Base-by-base conservation (phyloP, 2,888 invertebrate genomes). In the Eupithecia exiguata region DNA sequence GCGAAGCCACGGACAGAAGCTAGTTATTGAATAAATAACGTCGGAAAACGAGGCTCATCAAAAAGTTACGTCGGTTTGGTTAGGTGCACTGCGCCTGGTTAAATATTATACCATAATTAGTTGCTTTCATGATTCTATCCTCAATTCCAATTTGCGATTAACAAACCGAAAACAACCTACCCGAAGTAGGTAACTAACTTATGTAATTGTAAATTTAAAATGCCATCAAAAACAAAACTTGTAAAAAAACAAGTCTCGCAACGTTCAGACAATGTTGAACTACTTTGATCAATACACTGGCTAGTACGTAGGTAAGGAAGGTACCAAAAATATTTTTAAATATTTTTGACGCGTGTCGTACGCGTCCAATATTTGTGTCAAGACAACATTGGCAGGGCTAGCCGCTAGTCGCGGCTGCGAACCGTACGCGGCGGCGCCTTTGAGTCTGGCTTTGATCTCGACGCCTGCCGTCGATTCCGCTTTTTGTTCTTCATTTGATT, bases 391-490 rank as follows among this genome's bases (percentile, higher is more conserved):
- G 30, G 25, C 61, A 21, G 21, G 62, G 70, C 68, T 62, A 61
- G 66, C 66, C 70, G n/a, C 2, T n/a, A 70, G 68, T 63, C 65
- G 76, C 46, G 75, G 72, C 79, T 77, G 74, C 77, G 43, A 71
- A 73, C 77, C 58, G 75, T 73, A 74, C 66, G 83, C 35, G 63
- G 63, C 58, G 86, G 85, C 84, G 83, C 85, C 86, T 85, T 84
- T 84, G 83, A 85, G 87, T 87, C 87, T 84, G 83, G 81, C 89
- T 89, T 89, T 89, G 89, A 89, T 87, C 85, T 88, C 82, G 84
- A 84, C 82, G 83, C 83, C 86, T 87, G 82, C 85, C 87, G 88
- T 88, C 88, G 88, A 89, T 89, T 87, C 87, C 86, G 85, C 87
- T 85, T 87, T 88, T 88, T 87, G 87, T 87, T 88, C 87, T 86